These are phyloP conservation scores for Terrapene triunguis DNA, from an alignment of 2,113 vertebrate species.

Conservation along the genomic window DNA sequence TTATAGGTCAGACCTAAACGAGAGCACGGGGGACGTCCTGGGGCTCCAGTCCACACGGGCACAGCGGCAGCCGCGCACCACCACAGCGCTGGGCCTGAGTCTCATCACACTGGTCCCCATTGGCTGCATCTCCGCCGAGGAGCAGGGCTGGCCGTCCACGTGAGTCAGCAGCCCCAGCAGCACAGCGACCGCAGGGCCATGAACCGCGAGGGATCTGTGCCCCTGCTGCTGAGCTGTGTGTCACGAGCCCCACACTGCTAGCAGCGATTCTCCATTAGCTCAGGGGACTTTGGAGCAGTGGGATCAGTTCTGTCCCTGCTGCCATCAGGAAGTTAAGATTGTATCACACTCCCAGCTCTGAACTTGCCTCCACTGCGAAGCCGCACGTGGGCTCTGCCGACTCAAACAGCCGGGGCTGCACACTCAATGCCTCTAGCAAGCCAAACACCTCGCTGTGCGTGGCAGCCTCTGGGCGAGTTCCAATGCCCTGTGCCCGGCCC, in stretches of 20 bases:
- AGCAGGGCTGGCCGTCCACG: not conserved
- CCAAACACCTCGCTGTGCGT: not conserved
- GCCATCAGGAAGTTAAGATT: not conserved
- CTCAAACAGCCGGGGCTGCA: not conserved
- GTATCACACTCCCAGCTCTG: not conserved
- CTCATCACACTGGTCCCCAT: not conserved
- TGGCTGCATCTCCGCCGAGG: not conserved
- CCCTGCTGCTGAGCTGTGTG: not conserved
- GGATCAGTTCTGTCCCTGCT: not conserved
- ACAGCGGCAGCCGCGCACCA: too few species aligned
- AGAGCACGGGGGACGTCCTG: not conserved
- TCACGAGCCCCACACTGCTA: not conserved
- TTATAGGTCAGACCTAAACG: constrained; percentile 89
- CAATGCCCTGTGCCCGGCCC: not conserved
- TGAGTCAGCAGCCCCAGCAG: not conserved
- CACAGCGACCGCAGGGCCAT: not conserved
- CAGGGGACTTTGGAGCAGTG: not conserved
- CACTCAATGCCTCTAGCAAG: not conserved
- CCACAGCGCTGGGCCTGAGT: fast-evolving
- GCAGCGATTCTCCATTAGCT: not conserved
- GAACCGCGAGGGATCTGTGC: not conserved
- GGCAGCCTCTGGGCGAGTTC: not conserved
- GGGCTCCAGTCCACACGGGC: too few species aligned
- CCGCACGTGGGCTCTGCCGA: too few species aligned
- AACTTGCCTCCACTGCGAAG: not conserved